These are phyloP conservation scores for Ephestia elutella DNA, from an alignment of 1,140 invertebrate genomes.

Conservation along the genomic window DNA sequence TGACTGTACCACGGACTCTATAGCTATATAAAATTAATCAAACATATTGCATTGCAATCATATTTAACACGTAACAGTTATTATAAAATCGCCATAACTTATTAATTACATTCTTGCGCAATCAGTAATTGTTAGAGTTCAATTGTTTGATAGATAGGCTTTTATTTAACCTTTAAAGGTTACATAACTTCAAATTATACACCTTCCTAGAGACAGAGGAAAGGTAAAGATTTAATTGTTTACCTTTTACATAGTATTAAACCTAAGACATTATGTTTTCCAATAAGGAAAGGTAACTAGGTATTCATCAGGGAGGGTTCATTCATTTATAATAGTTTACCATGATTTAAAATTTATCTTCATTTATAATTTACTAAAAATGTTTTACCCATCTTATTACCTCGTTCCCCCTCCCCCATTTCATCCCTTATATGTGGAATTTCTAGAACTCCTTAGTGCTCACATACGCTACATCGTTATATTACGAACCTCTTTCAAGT, in stretches of 20 bases:
- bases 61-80: not conserved
- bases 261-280: not conserved
- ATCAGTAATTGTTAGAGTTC: not conserved
- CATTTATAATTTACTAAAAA: too few relatives aligned
- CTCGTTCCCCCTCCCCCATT: too few relatives aligned
- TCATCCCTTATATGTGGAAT: too few relatives aligned
- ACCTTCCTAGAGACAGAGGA: not conserved
- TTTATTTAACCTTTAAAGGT: not conserved
- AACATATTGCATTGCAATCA: not conserved
- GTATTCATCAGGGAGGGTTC: too few relatives aligned
- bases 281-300: too few relatives aligned
- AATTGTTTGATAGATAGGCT: not conserved
- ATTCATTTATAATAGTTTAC: too few relatives aligned
- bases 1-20: not conserved
- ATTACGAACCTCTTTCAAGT: too few relatives aligned
- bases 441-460: too few relatives aligned
- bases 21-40: not conserved
- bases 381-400: too few relatives aligned
- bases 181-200: not conserved
- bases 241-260: not conserved
- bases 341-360: too few relatives aligned
- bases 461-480: too few relatives aligned
- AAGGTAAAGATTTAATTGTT: not conserved
- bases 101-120: not conserved
- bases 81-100: not conserved